phyloP scores from a whole-genome alignment of 2,888 invertebrate species.

The Thalpophila matura region DNA sequence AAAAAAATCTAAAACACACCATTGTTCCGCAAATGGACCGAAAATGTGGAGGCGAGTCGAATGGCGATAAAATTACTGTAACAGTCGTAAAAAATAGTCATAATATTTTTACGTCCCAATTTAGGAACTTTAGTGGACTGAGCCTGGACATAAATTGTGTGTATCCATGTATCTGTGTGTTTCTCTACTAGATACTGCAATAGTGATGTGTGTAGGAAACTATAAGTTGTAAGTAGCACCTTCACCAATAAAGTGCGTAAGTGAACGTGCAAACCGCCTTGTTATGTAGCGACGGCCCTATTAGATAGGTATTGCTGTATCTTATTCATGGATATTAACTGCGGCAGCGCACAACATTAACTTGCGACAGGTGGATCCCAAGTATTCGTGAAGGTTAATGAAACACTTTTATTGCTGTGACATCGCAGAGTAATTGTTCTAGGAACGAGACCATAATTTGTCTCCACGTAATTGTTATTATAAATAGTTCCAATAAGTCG shows the following conservation, averaged over 20 bases:
- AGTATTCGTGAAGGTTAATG: conserved; percentile 53
- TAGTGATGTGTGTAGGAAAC: conserved; percentile 49
- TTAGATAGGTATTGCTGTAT: conserved; percentile 64
- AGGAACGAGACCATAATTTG: conserved; percentile 32
- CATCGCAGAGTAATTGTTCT: conserved; percentile 57
- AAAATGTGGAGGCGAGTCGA: conserved; percentile 63
- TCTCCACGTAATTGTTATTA: conserved; percentile 41
- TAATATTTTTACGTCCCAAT: conserved; percentile 66
- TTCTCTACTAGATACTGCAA: conserved; percentile 26
- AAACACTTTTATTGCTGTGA: conserved; percentile 58
- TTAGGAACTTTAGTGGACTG: conserved; percentile 54
- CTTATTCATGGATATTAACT: conserved; percentile 66
- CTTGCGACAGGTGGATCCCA: conserved; percentile 68
- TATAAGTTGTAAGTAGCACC: conserved; percentile 53
- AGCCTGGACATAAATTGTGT: conserved; percentile 51
- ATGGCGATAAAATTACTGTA: conserved; percentile 66
- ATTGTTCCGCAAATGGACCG: conserved; percentile 63
- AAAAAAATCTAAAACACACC: conserved; percentile 56
- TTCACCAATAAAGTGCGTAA: conserved; percentile 62
- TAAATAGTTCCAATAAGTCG: conserved; percentile 36
- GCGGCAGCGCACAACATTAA: conserved; percentile 66
- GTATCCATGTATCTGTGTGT: conserved; percentile 32
- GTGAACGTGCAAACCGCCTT: conserved; percentile 37
- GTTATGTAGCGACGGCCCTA: conserved; percentile 62
- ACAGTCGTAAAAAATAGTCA: conserved; percentile 64